Conservation (phyloP, 2,888 invertebrate genomes). For the Plusia festucae region DNA sequence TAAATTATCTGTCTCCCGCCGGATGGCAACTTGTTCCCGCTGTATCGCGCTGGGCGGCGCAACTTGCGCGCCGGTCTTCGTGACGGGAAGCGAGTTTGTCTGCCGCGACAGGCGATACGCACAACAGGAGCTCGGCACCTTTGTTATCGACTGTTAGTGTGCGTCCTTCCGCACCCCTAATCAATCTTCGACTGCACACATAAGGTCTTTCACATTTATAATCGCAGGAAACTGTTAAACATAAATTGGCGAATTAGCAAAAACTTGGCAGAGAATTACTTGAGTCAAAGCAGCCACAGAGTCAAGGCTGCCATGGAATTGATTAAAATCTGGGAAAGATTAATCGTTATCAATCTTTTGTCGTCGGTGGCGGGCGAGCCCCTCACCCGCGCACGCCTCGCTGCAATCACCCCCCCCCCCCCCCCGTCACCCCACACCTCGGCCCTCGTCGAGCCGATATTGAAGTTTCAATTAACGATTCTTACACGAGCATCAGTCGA, state of each 20-base stretch:
- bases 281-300: slow-evolving; percentile 26
- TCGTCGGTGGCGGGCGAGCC: slow-evolving; percentile 38
- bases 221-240: too few species aligned
- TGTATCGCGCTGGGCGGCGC: background rate
- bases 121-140: too few species aligned
- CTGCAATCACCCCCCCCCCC: background rate
- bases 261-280: background rate
- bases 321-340: slow-evolving; percentile 59
- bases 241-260: background rate
- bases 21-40: background rate
- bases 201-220: too few species aligned
- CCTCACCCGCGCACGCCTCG: background rate
- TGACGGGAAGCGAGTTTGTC: too few species aligned
- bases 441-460: slow-evolving; percentile 34
- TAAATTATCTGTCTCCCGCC: background rate
- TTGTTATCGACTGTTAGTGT: too few species aligned
- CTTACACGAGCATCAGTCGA: slow-evolving; percentile 30
- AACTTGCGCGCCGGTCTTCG: too few species aligned
- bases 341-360: slow-evolving; percentile 61
- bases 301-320: slow-evolving; percentile 45
- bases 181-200: too few species aligned
- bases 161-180: too few species aligned
- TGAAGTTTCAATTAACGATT: slow-evolving; percentile 54
- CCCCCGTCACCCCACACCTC: too few species aligned
- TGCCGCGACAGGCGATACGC: too few species aligned